phyloP scores from a whole-genome alignment of 2,113 vertebrate species.

The Ochotona princeps region DNA sequence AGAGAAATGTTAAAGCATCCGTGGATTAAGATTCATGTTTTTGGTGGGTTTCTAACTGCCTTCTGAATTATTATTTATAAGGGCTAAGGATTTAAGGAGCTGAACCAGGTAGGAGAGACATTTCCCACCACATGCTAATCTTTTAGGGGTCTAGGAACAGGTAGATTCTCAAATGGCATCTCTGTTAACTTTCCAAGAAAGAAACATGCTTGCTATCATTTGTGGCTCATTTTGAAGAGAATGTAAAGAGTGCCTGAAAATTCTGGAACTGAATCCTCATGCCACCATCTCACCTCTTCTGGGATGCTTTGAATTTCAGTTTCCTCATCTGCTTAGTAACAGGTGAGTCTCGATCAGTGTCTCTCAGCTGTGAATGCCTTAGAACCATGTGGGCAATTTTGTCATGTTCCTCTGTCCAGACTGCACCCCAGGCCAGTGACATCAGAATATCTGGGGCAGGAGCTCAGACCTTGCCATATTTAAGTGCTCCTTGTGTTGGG shows the following conservation, averaged over 20 bases:
- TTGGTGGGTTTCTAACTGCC: neutral
- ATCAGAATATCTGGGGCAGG: neutral
- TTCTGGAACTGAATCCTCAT: neutral
- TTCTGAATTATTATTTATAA: neutral
- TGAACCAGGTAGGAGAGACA: neutral
- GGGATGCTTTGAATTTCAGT: neutral
- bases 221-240: neutral
- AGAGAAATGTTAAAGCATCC: neutral
- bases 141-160: neutral
- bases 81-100: neutral
- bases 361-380: neutral
- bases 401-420: neutral
- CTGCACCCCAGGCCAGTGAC: neutral
- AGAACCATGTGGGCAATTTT: neutral
- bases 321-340: neutral
- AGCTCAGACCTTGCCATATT: neutral
- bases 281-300: neutral
- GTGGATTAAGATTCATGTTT: slow-evolving; percentile 23
- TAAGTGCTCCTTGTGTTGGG: neutral
- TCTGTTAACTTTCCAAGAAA: neutral
- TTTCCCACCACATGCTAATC: neutral
- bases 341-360: neutral
- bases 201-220: neutral
- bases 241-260: neutral
- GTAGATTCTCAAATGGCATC: neutral